These are phyloP conservation scores for Polyommatus iphigenia DNA, from an alignment of 2,888 invertebrate genomes.

Conservation along the genomic window DNA sequence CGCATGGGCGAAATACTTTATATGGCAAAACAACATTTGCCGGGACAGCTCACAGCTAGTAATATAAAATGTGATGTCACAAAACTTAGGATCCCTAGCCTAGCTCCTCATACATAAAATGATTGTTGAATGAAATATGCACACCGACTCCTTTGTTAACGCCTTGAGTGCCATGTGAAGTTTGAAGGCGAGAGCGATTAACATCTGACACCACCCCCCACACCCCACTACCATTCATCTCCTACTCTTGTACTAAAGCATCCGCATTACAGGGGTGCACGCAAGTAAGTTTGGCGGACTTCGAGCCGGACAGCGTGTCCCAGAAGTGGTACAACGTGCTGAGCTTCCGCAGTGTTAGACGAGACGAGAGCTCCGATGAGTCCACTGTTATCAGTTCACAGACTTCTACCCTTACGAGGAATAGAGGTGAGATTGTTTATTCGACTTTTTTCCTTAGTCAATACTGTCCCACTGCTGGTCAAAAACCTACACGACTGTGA, in stretches of 20 bases:
- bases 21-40: too few relatives aligned
- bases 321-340: constrained; percentile 97
- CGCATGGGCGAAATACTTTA: too few relatives aligned
- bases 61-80: too few relatives aligned
- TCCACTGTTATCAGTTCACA: constrained; percentile 98
- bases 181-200: constrained; percentile 73
- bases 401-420: constrained; percentile 96
- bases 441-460: too few relatives aligned
- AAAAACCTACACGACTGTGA: too few relatives aligned
- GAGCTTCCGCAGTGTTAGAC: constrained; percentile 79
- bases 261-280: constrained; percentile 88
- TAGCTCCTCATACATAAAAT: too few relatives aligned
- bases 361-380: constrained; percentile 97
- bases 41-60: too few relatives aligned
- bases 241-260: background rate
- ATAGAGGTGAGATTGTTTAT: constrained; percentile 83
- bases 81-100: too few relatives aligned
- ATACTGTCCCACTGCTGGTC: too few relatives aligned
- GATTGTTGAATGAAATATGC: too few relatives aligned
- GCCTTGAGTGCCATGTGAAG: constrained; percentile 76
- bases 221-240: constrained; percentile 31
- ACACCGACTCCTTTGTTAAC: too few relatives aligned
- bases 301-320: constrained; percentile 89
- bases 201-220: constrained; percentile 48
- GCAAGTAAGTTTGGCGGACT: constrained; percentile 97